Evolutionary conservation across 2,888 invertebrate genomes (phyloP), one percentile per base, ranked within the genome.

Genomic region (Melinaea menophilus): DNA sequence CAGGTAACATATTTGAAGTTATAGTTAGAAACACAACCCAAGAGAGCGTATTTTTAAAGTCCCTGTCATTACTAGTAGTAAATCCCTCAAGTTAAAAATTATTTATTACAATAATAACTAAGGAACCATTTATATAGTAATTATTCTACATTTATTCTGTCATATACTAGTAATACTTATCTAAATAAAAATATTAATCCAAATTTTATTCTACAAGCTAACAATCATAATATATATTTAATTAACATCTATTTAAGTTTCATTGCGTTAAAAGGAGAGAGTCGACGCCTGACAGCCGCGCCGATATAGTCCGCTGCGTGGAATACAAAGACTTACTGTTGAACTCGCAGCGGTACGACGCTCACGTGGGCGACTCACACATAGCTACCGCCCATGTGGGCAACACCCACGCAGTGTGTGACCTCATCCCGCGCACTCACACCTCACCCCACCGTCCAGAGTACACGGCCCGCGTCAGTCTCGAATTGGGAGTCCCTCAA

Each of bases 381-480:
- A 41, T 41, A 11, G 41, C 9, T 11, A 41, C 22, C 22, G 22
- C 22, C 22, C 22, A 22, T 22, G 22, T 22, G 22, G 22, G 22
- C 22, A 22, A 79, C 48, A 75, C 84, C 4, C 84, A 76, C 69
- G 81, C 86, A 0, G 79, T 84, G 48, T 91, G 90, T 71, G 91
- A 91, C 75, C 84, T 91, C 61, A 88, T 90, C 56, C 87, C 88
- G 2, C 80, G 75, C 68, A 70, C 51, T 54, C 55, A 72, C 59
- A 61, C 71, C 12, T 72, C 58, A 64, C 59, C 61, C 59, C 54
- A 61, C 67, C 54, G 56, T 58, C 78, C 79, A 3, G 81, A 84
- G 58, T 84, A 84, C 74, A 78, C 79, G 74, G 91, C 92, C 0
- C 82, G 91, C 37, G 92, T 92, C 3, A 93, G 92, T 73, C 90